Evolutionary conservation across 2,888 invertebrate genomes (phyloP).

Genomic region (Lasioglossum pauxillum): DNA sequence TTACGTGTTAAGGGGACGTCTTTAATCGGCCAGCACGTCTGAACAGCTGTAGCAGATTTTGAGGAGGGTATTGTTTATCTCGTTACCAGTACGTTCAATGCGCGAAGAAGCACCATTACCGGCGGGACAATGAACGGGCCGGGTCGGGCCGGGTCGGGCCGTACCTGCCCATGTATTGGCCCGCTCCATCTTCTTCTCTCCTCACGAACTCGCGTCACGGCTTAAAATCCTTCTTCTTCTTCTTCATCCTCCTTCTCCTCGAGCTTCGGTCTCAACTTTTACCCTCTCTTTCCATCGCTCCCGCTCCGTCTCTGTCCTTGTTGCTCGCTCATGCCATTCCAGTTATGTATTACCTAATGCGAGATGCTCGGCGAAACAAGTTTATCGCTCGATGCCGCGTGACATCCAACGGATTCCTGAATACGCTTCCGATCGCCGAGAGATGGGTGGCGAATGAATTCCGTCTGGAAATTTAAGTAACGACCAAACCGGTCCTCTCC

Average conservation of each 20-base stretch:
- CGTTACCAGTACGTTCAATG: constrained; percentile 66
- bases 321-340: constrained; percentile 47
- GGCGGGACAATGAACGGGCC: constrained; percentile 63
- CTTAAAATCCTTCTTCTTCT: constrained; percentile 11
- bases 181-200: constrained; percentile 7
- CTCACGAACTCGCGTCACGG: not conserved
- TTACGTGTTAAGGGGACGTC: constrained; percentile 40
- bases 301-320: not conserved
- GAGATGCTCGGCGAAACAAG: constrained; percentile 61
- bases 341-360: constrained; percentile 67
- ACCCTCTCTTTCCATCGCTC: constrained; percentile 1
- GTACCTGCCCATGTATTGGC: constrained; percentile 44
- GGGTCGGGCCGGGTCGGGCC: not conserved
- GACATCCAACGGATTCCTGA: constrained; percentile 64
- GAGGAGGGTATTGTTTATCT: constrained; percentile 64
- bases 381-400: constrained; percentile 60
- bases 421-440: constrained; percentile 49
- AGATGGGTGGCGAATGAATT: constrained; percentile 38
- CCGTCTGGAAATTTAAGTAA: constrained; percentile 42
- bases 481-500: constrained; percentile 38
- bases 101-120: constrained; percentile 67
- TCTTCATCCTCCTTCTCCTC: not conserved
- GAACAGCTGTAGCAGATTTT: constrained; percentile 58
- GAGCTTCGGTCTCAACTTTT: not conserved
- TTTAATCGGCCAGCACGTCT: constrained; percentile 42